Evolutionary conservation across 2,113 vertebrate species (phyloP).

Genomic region (Megaceryle torquata): DNA sequence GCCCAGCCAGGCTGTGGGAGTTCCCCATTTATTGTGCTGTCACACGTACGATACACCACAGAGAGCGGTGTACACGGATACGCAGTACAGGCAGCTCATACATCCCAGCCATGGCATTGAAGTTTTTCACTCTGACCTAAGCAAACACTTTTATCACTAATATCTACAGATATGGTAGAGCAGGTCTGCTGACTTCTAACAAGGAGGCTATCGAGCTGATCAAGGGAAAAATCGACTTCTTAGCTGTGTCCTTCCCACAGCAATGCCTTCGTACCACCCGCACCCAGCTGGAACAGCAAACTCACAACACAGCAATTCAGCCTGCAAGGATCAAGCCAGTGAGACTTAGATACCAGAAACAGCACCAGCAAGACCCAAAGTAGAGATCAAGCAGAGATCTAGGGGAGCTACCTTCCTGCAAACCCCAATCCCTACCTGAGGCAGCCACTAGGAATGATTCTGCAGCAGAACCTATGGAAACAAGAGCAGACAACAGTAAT

Average conservation of each 20-base stretch:
- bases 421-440: background rate
- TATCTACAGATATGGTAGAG: background rate
- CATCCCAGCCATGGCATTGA: background rate
- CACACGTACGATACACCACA: rapidly evolving
- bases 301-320: background rate
- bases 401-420: background rate
- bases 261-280: rapidly evolving
- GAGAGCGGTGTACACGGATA: too few species aligned
- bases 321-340: rapidly evolving
- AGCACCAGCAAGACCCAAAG: background rate
- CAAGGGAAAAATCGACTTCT: background rate
- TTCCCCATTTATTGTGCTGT: background rate
- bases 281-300: background rate
- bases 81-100: background rate
- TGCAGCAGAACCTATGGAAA: background rate
- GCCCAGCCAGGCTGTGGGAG: background rate
- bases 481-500: background rate
- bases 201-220: background rate
- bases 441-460: background rate
- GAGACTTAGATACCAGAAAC: background rate
- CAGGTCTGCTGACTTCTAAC: background rate
- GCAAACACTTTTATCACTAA: background rate
- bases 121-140: background rate
- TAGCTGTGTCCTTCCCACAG: background rate
- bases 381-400: background rate